Percentiles rank a stretch among this genome's conserved stretches.
Evolutionary conservation across 2,797 vertebrate species (phyloP).

Genomic region (Synanceia verrucosa): DNA sequence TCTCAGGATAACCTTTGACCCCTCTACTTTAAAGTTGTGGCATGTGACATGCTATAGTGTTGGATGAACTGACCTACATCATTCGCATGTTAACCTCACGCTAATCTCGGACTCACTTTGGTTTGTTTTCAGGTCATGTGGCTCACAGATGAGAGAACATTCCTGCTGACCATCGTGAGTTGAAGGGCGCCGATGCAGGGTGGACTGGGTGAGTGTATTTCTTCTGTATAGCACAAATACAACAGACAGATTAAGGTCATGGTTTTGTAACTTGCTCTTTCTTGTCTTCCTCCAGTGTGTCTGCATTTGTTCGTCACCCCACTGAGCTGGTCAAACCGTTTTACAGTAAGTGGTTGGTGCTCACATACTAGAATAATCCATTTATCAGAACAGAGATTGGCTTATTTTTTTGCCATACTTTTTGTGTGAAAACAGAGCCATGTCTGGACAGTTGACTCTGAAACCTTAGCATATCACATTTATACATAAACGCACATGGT

Average conservation of each 20-base stretch:
- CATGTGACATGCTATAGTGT: constrained; percentile 33
- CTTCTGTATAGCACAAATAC: constrained; percentile 29
- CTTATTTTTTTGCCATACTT: background rate
- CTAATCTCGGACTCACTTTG: constrained; percentile 40
- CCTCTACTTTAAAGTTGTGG: constrained; percentile 15
- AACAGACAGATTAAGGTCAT: constrained; percentile 55
- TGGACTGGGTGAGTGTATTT: constrained; percentile 4
- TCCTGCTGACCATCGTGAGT: constrained; percentile 35
- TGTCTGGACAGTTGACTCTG: background rate
- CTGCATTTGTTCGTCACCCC: background rate
- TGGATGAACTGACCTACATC: constrained; percentile 58
- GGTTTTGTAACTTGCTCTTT: constrained; percentile 47
- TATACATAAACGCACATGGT: background rate
- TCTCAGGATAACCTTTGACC: background rate
- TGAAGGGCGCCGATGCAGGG: constrained; percentile 5
- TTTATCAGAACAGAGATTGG: constrained; percentile 21
- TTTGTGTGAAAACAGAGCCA: background rate
- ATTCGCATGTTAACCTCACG: constrained; percentile 29
- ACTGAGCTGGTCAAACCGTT: constrained; percentile 1
- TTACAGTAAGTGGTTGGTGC: background rate
- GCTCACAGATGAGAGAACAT: constrained; percentile 43
- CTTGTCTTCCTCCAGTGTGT: constrained; percentile 1
- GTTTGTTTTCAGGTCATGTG: constrained; percentile 57
- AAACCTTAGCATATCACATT: background rate
- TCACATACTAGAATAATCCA: constrained; percentile 12